Conservation (phyloP, 2,888 invertebrate species). For the Watsonalla binaria region DNA sequence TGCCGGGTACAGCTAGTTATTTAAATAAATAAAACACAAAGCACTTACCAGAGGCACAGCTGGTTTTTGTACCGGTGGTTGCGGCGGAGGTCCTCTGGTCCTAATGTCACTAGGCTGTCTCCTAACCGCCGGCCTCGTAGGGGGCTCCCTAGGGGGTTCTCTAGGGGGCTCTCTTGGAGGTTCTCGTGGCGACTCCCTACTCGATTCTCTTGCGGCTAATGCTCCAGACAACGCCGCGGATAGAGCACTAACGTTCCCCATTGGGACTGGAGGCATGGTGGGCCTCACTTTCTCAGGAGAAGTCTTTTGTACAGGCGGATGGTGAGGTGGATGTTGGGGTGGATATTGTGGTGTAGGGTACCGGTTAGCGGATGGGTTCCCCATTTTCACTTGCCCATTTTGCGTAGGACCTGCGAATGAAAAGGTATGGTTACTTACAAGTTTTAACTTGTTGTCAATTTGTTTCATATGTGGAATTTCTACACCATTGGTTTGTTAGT, state of each 20-base stretch:
- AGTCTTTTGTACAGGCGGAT: conserved; percentile 17
- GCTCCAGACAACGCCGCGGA: conserved; percentile 61
- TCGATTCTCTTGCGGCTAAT: conserved; percentile 42
- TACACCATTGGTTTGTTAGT: too few relatives aligned
- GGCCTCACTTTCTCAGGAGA: conserved; percentile 57
- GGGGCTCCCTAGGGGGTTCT: conserved; percentile 59
- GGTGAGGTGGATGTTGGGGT: conserved; percentile 34
- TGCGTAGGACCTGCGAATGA: conserved; percentile 46
- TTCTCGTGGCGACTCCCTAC: conserved; percentile 51
- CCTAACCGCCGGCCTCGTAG: conserved; percentile 45
- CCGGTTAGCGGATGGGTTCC: conserved; percentile 40
- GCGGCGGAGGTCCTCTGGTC: conserved; percentile 88
- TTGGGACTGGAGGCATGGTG: conserved; percentile 27
- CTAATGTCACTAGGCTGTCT: conserved; percentile 64
- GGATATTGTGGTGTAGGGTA: conserved; percentile 44
- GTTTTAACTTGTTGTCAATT: too few relatives aligned
- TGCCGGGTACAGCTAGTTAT: too few relatives aligned
- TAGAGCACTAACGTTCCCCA: conserved; percentile 51
- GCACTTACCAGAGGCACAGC: conserved; percentile 80
- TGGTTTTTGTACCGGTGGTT: conserved; percentile 86
- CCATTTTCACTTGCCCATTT: conserved; percentile 60
- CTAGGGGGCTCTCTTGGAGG: conserved; percentile 30
- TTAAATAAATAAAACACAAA: background rate
- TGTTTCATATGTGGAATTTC: too few relatives aligned
- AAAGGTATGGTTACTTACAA: background rate